Evolutionary conservation across 2,797 vertebrate genomes (phyloP).

Genomic region (Huso huso): DNA sequence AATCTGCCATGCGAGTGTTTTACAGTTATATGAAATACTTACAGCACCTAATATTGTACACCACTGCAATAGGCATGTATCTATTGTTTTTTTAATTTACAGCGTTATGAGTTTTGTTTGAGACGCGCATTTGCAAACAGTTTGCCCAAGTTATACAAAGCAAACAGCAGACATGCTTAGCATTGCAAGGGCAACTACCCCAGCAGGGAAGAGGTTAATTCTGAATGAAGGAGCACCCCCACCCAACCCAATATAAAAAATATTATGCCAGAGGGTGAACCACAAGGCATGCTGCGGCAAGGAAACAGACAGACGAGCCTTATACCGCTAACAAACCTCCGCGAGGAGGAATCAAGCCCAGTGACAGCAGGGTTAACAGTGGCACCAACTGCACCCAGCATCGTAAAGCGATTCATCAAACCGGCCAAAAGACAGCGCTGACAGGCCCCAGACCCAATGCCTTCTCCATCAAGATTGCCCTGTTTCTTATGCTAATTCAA

Average conservation of each 20-base stretch:
- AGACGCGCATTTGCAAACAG: too few relatives aligned
- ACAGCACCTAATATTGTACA: too few relatives aligned
- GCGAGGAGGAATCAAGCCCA: slow-evolving; percentile 40
- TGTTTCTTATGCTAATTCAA: slow-evolving; percentile 91
- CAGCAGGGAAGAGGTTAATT: too few relatives aligned
- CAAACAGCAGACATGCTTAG: too few relatives aligned
- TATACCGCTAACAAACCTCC: neutral
- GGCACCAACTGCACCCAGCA: slow-evolving; percentile 71
- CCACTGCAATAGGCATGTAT: too few relatives aligned
- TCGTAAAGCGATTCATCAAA: slow-evolving; percentile 98
- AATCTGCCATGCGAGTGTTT: too few relatives aligned
- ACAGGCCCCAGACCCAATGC: slow-evolving; percentile 73
- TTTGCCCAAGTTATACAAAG: too few relatives aligned
- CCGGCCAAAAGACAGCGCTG: slow-evolving; percentile 72
- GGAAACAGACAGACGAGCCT: neutral
- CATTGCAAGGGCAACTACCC: too few relatives aligned
- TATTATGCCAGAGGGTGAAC: neutral
- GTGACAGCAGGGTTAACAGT: slow-evolving; percentile 38
- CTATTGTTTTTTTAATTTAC: too few relatives aligned
- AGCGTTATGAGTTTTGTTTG: too few relatives aligned
- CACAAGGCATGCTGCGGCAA: neutral
- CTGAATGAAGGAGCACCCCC: too few relatives aligned
- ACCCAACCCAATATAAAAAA: neutral
- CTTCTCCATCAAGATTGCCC: slow-evolving; percentile 65
- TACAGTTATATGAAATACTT: too few relatives aligned